These are phyloP conservation scores for Elachura formosa DNA, from an alignment of 2,113 vertebrate species.

Conservation along the genomic window DNA sequence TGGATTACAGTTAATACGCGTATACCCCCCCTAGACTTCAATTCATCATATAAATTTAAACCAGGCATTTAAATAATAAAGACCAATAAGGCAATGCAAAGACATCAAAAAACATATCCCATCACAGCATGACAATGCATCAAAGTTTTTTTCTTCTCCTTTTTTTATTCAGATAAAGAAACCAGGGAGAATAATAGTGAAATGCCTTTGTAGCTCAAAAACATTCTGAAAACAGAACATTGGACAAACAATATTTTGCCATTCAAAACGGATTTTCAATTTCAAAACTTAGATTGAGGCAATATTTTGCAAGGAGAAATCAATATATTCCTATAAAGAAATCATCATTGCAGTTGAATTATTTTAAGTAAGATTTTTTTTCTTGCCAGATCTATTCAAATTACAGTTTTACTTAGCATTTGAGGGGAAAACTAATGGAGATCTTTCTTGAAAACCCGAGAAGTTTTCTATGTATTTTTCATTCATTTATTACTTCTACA, in stretches of 20 bases:
- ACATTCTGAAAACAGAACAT: constrained; percentile 43
- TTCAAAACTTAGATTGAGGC: not conserved
- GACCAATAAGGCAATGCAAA: constrained; percentile 60
- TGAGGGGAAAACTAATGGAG: not conserved
- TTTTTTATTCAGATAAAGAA: constrained; percentile 63
- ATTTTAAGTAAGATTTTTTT: not conserved
- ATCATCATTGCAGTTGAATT: not conserved
- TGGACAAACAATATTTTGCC: constrained; percentile 30
- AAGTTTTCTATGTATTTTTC: not conserved
- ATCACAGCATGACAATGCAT: constrained; percentile 68
- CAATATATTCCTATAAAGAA: not conserved
- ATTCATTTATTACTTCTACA: not conserved
- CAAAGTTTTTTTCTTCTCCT: constrained; percentile 33
- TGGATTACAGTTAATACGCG: constrained; percentile 55
- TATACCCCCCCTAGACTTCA: constrained; percentile 44
- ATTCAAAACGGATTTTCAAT: constrained; percentile 18
- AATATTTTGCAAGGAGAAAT: not conserved
- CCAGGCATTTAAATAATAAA: constrained; percentile 74
- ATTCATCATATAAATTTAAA: constrained; percentile 75
- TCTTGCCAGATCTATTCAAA: not conserved
- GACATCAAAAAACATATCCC: constrained; percentile 72
- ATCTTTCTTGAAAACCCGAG: not conserved
- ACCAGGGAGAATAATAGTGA: constrained; percentile 9
- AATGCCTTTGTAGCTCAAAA: constrained; percentile 45
- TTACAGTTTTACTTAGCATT: not conserved